Percentiles rank a stretch among this genome's conserved stretches.
Evolutionary conservation across 2,888 invertebrate genomes (phyloP).

Genomic region (Neelides folsomi): DNA sequence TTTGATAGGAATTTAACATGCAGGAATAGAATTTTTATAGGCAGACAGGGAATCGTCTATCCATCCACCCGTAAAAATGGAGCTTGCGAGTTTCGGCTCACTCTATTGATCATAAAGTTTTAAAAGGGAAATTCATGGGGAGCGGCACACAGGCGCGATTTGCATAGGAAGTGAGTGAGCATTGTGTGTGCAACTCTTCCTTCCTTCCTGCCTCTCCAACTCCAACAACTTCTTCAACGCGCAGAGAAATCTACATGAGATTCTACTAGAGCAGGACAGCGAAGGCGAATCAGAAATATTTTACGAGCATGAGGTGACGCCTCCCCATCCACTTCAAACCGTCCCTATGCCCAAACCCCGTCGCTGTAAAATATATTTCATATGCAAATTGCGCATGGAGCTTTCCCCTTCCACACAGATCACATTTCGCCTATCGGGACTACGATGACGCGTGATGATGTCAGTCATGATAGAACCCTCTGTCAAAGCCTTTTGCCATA

Average conservation of each 20-base stretch:
- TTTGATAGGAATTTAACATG: too few species aligned
- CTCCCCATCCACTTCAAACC: constrained; percentile 6
- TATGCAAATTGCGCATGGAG: constrained; percentile 30
- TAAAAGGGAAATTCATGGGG: constrained; percentile 11
- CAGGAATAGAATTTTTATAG: constrained; percentile 2
- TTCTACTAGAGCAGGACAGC: neutral
- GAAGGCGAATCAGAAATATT: constrained; percentile 12
- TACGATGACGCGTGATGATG: neutral
- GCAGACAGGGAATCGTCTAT: constrained; percentile 7
- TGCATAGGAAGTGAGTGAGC: constrained; percentile 13
- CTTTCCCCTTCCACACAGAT: constrained; percentile 1
- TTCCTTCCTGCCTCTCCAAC: neutral
- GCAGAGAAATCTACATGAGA: constrained; percentile 9
- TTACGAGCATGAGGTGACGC: constrained; percentile 4
- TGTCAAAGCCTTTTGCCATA: too few species aligned
- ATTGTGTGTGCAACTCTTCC: neutral
- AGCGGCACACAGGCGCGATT: constrained; percentile 18
- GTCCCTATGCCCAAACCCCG: constrained; percentile 4
- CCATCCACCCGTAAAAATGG: constrained; percentile 15
- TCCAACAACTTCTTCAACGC: neutral
- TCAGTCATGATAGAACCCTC: neutral
- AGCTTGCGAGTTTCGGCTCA: constrained; percentile 7
- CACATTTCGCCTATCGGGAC: too few species aligned
- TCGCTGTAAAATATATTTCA: constrained; percentile 2
- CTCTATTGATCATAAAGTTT: too few species aligned